Evolutionary conservation across 2,888 invertebrate species (phyloP).

Genomic region (Schizotus pectinicornis): DNA sequence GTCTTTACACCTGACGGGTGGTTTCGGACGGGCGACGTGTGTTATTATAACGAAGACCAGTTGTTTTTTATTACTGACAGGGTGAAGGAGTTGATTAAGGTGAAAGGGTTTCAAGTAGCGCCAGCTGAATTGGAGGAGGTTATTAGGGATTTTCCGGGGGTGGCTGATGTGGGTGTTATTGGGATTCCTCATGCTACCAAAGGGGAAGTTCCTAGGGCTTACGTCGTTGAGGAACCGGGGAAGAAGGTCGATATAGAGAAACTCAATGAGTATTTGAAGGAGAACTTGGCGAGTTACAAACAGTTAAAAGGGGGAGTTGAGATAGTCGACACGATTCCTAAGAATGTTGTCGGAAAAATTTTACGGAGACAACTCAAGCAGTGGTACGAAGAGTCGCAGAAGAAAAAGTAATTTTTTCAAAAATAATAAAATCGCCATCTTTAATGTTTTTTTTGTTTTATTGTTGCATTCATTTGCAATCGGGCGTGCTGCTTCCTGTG

Average conservation of each 20-base stretch:
- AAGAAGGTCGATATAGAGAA: constrained; percentile 60
- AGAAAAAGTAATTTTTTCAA: too few relatives aligned
- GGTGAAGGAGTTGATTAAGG: constrained; percentile 80
- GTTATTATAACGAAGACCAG: constrained; percentile 67
- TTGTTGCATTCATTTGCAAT: too few relatives aligned
- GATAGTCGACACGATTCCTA: constrained; percentile 35
- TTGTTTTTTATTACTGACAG: constrained; percentile 72
- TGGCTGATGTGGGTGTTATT: constrained; percentile 77
- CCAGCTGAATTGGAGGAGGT: constrained; percentile 58
- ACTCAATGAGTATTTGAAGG: constrained; percentile 65
- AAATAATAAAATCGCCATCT: too few relatives aligned
- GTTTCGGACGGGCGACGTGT: constrained; percentile 75
- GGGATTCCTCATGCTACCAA: constrained; percentile 70
- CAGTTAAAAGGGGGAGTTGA: constrained; percentile 33
- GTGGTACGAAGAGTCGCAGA: constrained; percentile 9
- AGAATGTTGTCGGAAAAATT: constrained; percentile 37
- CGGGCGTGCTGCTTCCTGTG: too few relatives aligned
- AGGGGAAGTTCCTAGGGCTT: constrained; percentile 77
- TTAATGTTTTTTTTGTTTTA: too few relatives aligned
- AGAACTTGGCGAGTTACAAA: constrained; percentile 70
- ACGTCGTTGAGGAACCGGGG: constrained; percentile 64
- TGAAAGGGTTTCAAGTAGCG: constrained; percentile 58
- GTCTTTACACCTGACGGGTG: constrained; percentile 72
- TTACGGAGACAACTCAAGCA: constrained; percentile 34
- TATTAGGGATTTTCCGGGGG: constrained; percentile 70